Evolutionary conservation across 2,113 vertebrate genomes (phyloP).

Genomic region (Ammodytes marinus): DNA sequence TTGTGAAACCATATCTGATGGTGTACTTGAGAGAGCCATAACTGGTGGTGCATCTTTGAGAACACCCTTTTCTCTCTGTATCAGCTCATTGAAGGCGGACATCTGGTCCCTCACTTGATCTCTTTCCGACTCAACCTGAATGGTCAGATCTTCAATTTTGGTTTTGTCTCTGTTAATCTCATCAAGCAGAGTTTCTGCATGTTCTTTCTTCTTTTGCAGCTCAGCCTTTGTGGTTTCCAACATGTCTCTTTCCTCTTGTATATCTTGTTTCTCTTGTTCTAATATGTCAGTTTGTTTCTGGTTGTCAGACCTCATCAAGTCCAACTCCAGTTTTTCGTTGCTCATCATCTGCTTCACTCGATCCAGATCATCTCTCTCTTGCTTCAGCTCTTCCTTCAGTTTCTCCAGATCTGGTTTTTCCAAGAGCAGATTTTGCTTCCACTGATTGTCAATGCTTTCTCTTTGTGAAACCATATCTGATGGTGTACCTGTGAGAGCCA

Average conservation of each 20-base stretch:
- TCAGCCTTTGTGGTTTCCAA: background rate
- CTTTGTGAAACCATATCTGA: too few species aligned
- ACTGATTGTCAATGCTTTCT: constrained; percentile 11
- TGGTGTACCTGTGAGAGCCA: too few species aligned
- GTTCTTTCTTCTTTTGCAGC: background rate
- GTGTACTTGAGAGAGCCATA: too few species aligned
- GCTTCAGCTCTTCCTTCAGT: background rate
- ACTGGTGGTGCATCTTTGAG: too few species aligned
- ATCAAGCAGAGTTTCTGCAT: background rate
- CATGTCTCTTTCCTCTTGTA: background rate
- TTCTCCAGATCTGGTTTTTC: background rate
- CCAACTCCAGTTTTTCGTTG: constrained; percentile 21
- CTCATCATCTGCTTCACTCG: background rate
- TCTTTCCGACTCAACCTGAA: too few species aligned
- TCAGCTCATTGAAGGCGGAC: too few species aligned
- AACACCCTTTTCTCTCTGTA: too few species aligned
- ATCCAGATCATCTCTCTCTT: background rate
- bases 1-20: too few species aligned
- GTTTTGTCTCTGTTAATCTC: constrained; percentile 7
- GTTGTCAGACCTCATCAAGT: constrained; percentile 1
- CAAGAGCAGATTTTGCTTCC: background rate
- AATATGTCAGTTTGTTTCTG: constrained; percentile 13
- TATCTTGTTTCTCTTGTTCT: background rate
- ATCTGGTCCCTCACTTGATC: too few species aligned
- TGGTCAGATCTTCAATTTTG: background rate